phyloP scores from a whole-genome alignment of 2,797 vertebrate species.

The Oreochromis grahami region DNA sequence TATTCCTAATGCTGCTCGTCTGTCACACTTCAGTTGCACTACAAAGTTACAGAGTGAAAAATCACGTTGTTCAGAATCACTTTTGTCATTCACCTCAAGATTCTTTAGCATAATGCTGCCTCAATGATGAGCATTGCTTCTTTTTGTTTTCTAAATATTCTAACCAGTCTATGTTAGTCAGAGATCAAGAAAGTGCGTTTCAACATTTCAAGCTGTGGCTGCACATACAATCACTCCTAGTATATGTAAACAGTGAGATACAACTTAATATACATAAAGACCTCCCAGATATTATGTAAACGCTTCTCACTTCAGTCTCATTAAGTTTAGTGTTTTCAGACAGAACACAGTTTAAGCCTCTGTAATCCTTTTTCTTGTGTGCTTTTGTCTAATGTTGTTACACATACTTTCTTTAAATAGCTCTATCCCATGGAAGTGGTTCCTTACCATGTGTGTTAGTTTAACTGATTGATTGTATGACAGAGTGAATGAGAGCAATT shows the following conservation, averaged over 20 bases:
- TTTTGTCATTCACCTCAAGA: neutral
- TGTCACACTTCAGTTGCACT: neutral
- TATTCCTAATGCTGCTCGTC: neutral
- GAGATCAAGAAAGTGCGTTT: neutral
- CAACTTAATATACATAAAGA: slow-evolving; percentile 61
- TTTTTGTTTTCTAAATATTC: neutral
- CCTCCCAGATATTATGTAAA: slow-evolving; percentile 61
- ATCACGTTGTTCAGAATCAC: neutral
- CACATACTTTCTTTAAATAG: slow-evolving; percentile 20
- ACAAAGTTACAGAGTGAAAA: neutral
- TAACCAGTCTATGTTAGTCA: neutral
- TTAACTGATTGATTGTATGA: slow-evolving; percentile 35
- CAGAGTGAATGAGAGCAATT: neutral
- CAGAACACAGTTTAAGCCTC: slow-evolving; percentile 13
- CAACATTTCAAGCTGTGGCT: slow-evolving; percentile 62
- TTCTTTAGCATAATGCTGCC: neutral
- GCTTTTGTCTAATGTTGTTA: slow-evolving; percentile 36
- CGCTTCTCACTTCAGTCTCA: slow-evolving; percentile 7
- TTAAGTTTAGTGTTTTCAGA: slow-evolving; percentile 43
- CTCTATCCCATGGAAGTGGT: neutral
- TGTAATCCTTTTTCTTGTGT: slow-evolving; percentile 20
- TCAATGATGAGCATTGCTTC: neutral
- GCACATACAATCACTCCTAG: slow-evolving; percentile 33
- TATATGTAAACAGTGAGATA: slow-evolving; percentile 51
- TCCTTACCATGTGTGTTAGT: slow-evolving; percentile 8